phyloP scores from a whole-genome alignment of 2,888 invertebrate genomes.

The Tenodera sinensis region DNA sequence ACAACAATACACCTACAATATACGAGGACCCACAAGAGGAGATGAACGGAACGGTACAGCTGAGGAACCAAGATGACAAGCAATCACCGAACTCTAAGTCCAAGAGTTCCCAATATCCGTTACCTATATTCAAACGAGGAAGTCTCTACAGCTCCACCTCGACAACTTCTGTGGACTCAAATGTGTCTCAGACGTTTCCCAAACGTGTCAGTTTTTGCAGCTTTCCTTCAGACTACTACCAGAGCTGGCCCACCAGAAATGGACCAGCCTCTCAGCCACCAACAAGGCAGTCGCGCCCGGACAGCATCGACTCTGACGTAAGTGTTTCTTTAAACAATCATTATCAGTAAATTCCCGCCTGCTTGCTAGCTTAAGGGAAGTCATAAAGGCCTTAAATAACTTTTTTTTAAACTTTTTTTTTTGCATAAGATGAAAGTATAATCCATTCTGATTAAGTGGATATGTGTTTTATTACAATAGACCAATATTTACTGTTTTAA shows the following conservation, averaged over 20 bases:
- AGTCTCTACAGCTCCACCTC: conserved; percentile 21
- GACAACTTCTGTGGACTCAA: conserved; percentile 22
- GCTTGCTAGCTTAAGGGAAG: no score
- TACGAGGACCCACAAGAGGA: conserved; percentile 20
- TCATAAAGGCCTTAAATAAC: no score
- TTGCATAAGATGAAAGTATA: no score
- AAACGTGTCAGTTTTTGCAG: conserved; percentile 35
- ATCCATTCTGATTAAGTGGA: no score
- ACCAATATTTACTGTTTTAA: no score
- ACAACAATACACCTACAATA: conserved; percentile 19
- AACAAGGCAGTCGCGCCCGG: conserved; percentile 28
- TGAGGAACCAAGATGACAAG: conserved; percentile 19
- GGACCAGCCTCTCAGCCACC: conserved; percentile 35
- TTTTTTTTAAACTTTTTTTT: no score
- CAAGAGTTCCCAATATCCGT: not conserved
- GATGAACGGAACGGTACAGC: conserved; percentile 3
- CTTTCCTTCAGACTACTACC: conserved; percentile 21
- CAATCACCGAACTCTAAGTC: not conserved
- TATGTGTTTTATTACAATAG: no score
- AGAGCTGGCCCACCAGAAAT: conserved; percentile 35
- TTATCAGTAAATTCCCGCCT: no score
- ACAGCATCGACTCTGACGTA: conserved; percentile 24
- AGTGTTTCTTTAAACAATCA: not conserved
- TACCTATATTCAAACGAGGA: conserved; percentile 34
- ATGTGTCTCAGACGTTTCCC: conserved; percentile 20